Percentiles rank a stretch among this genome's conserved stretches.
Evolutionary conservation across 2,888 invertebrate species (phyloP).

Genomic region (Chromoteleia sp.): DNA sequence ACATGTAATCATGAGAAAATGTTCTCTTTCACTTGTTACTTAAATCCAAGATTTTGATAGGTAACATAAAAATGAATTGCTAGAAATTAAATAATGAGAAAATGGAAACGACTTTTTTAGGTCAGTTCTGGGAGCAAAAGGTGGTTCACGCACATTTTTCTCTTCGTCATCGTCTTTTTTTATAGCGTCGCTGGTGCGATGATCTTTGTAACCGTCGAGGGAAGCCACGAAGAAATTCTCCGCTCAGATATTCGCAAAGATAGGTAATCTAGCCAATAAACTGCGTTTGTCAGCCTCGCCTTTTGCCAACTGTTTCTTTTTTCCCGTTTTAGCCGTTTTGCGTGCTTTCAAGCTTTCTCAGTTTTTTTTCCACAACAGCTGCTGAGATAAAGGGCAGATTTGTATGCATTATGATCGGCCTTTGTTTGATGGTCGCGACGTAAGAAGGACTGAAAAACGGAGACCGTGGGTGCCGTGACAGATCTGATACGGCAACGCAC

Average conservation of each 20-base stretch:
- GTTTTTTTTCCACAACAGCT: conserved; percentile 14
- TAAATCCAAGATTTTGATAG: too few relatives aligned
- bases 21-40: too few relatives aligned
- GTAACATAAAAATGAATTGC: not conserved
- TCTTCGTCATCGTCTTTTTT: conserved; percentile 90
- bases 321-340: not conserved
- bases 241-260: conserved; percentile 78
- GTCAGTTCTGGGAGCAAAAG: conserved; percentile 90
- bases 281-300: conserved; percentile 2
- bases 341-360: conserved; percentile 4
- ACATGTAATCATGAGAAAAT: too few relatives aligned
- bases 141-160: conserved; percentile 96
- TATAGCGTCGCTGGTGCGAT: conserved; percentile 94
- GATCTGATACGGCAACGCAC: conserved; percentile 55
- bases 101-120: conserved; percentile 72
- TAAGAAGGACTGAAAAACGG: conserved; percentile 11
- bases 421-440: conserved; percentile 49
- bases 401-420: conserved; percentile 20
- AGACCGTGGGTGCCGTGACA: conserved; percentile 38
- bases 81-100: too few relatives aligned
- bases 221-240: conserved; percentile 84
- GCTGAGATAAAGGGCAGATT: not conserved
- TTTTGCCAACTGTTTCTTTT: not conserved
- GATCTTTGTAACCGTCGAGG: conserved; percentile 92
- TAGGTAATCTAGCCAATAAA: conserved; percentile 74